Percentiles rank a stretch among this genome's conserved stretches.
Conservation (phyloP, 2,113 vertebrate genomes). For the Hemibagrus wyckioides region DNA sequence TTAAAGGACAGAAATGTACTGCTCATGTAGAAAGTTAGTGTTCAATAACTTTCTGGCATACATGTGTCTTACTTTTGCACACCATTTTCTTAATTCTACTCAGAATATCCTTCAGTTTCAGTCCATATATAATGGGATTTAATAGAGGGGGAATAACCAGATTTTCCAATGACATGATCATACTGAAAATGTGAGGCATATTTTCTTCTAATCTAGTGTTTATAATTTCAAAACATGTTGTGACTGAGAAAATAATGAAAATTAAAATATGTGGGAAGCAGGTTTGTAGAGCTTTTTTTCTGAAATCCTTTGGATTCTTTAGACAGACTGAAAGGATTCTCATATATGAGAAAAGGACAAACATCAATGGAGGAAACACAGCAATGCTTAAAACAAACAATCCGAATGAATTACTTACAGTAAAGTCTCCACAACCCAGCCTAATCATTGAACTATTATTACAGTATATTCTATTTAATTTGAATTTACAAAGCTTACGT, state of each 20-base stretch:
- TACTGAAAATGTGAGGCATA: not conserved
- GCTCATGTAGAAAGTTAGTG: too few relatives aligned
- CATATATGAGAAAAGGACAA: not conserved
- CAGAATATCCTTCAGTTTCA: constrained; percentile 18
- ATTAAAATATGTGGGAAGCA: constrained; percentile 10
- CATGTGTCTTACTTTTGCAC: not conserved
- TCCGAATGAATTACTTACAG: constrained; percentile 1
- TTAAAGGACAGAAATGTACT: too few relatives aligned
- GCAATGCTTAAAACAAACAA: not conserved
- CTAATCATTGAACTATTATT: not conserved
- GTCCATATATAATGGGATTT: too few relatives aligned
- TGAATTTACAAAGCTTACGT: constrained; percentile 8
- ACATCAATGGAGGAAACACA: not conserved
- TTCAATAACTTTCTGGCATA: too few relatives aligned
- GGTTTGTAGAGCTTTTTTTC: constrained; percentile 22
- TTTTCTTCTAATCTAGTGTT: constrained; percentile 1
- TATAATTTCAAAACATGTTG: constrained; percentile 9
- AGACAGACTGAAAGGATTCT: constrained; percentile 17
- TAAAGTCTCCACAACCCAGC: constrained; percentile 19
- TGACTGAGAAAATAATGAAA: not conserved
- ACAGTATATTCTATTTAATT: constrained; percentile 20
- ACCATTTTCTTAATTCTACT: not conserved
- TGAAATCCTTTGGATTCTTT: constrained; percentile 11
- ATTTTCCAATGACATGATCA: constrained; percentile 22
- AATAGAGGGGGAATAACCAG: constrained; percentile 2